These are phyloP conservation scores for Parauchenoglanis ngamensis DNA, from an alignment of 2,797 vertebrate genomes.

Conservation along the genomic window DNA sequence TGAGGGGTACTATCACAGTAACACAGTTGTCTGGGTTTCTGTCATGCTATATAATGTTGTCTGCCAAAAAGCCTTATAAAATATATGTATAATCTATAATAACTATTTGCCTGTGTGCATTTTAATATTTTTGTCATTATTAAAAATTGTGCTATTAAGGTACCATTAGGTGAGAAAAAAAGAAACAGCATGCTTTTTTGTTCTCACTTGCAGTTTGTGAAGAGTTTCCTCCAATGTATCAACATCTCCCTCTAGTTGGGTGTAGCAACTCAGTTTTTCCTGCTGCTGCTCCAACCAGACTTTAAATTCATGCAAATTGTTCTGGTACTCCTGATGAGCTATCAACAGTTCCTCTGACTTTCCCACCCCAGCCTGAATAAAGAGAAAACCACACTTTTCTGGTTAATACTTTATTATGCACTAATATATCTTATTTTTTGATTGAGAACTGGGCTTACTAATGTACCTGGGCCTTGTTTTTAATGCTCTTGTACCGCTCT, in stretches of 20 bases:
- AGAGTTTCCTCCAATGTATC: conserved; percentile 83
- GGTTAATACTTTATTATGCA: not conserved
- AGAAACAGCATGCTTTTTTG: not conserved
- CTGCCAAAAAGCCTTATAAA: not conserved
- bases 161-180: not conserved
- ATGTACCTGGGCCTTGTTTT: conserved; percentile 86
- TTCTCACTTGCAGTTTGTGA: conserved; percentile 84
- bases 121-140: not conserved
- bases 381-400: not conserved
- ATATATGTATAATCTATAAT: not conserved
- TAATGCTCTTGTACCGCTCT: conserved; percentile 82
- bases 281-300: conserved; percentile 91
- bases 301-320: conserved; percentile 87
- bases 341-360: conserved; percentile 85
- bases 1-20: not conserved
- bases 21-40: not conserved
- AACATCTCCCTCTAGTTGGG: conserved; percentile 82
- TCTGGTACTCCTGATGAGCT: conserved; percentile 91
- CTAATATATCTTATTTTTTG: not conserved
- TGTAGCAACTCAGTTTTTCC: conserved; percentile 80
- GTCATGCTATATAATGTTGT: not conserved
- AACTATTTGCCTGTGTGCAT: not conserved
- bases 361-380: conserved; percentile 79
- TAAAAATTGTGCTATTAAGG: not conserved
- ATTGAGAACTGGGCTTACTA: not conserved